A percentile compares a stretch with the other conserved stretches of the same genome.
Conservation (phyloP, 1,140 invertebrate species). For the Drosophila ironensis region DNA sequence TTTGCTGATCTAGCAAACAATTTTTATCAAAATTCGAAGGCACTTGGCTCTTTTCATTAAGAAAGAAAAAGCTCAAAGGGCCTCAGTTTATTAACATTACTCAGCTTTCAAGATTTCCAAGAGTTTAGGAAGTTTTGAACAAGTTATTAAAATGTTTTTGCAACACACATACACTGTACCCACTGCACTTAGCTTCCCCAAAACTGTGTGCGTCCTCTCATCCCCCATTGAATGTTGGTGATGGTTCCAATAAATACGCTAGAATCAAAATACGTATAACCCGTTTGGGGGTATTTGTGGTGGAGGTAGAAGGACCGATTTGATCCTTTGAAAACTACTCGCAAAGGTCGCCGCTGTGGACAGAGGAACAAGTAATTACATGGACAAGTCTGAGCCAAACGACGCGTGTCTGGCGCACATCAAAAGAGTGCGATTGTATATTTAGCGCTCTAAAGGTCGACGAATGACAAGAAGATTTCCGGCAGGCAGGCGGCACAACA, state of each 20-base stretch:
- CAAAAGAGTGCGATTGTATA: conserved; percentile 19
- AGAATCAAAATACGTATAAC: not conserved
- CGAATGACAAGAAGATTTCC: conserved; percentile 75
- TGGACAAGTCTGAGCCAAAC: conserved; percentile 13
- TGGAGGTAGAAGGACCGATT: conserved; percentile 3
- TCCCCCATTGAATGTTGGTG: conserved; percentile 25
- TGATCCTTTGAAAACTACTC: conserved; percentile 15
- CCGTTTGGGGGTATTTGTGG: conserved; percentile 7
- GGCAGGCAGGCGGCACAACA: conserved; percentile 42
- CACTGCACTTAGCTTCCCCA: conserved; percentile 1
- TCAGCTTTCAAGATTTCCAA: not conserved
- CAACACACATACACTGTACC: conserved; percentile 1
- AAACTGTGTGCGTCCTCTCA: conserved; percentile 20
- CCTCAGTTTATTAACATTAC: not conserved
- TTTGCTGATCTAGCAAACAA: no score
- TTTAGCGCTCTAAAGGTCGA: conserved; percentile 67
- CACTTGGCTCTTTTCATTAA: not conserved
- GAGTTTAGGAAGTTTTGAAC: no score
- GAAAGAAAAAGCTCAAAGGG: not conserved
- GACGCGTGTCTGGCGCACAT: conserved; percentile 10
- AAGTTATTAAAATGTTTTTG: not conserved
- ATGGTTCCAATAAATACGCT: conserved; percentile 28
- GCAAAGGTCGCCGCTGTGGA: conserved; percentile 21
- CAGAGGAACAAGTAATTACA: conserved; percentile 11
- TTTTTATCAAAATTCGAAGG: no score